Percentiles rank a stretch among this genome's conserved stretches.
phyloP scores from a whole-genome alignment of 2,797 vertebrate genomes.

The Iguana delicatissima region DNA sequence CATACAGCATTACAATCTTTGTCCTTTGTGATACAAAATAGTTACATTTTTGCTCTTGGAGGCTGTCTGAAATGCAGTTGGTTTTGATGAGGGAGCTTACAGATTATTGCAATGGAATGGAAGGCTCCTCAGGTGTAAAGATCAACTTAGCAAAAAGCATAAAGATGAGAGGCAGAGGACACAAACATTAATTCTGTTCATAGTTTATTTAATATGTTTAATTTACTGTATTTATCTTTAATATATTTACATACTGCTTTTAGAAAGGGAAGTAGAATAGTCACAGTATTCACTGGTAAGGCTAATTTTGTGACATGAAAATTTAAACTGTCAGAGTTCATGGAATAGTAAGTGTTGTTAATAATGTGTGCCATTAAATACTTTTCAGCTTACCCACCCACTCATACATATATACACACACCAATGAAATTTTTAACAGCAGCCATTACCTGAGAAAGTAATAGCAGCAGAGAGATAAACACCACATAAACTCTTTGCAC shows the following conservation, averaged over 20 bases:
- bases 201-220: background rate
- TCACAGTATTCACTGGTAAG: background rate
- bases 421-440: background rate
- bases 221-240: background rate
- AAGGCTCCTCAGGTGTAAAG: background rate
- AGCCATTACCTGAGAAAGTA: background rate
- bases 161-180: background rate
- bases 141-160: background rate
- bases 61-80: background rate
- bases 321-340: background rate
- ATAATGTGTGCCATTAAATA: background rate
- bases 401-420: no score
- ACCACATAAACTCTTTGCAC: background rate
- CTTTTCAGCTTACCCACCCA: background rate
- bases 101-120: background rate
- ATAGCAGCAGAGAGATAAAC: background rate
- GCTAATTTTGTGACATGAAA: background rate
- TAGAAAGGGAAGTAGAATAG: background rate
- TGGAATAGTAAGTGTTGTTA: background rate
- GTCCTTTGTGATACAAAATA: background rate
- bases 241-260: background rate
- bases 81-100: background rate
- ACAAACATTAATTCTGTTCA: background rate
- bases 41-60: background rate
- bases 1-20: background rate